A percentile compares a stretch with the other conserved stretches of the same genome.
phyloP scores from a whole-genome alignment of 2,113 vertebrate species.

The Brienomyrus brachyistius region DNA sequence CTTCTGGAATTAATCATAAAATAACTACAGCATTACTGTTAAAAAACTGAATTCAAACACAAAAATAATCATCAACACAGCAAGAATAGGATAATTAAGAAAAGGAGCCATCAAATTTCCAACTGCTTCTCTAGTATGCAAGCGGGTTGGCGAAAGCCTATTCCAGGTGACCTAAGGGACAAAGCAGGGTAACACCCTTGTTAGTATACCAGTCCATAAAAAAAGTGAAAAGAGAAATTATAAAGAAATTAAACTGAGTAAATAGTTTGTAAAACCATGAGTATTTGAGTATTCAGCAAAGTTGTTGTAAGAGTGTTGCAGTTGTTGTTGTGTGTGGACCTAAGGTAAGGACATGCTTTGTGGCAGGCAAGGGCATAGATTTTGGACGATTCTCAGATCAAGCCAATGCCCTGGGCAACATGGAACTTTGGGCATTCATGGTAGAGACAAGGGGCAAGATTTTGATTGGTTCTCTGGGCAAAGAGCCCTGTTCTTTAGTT shows the following conservation, averaged over 20 bases:
- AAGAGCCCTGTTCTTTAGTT: not conserved
- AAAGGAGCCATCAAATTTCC: not conserved
- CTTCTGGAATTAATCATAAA: not conserved
- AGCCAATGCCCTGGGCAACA: not conserved
- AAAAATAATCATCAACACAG: not conserved
- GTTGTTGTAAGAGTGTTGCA: not conserved
- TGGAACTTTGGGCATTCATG: not conserved
- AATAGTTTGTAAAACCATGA: not conserved
- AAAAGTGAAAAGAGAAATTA: not conserved
- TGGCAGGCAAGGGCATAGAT: not conserved
- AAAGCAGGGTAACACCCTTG: not conserved
- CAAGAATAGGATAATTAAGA: not conserved
- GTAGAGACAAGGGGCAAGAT: not conserved
- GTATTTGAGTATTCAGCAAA: not conserved
- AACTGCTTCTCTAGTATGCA: not conserved
- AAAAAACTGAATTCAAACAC: not conserved
- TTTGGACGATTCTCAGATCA: not conserved
- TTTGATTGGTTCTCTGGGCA: not conserved
- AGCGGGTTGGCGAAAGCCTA: not conserved
- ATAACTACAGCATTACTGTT: not conserved
- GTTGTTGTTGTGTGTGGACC: not conserved
- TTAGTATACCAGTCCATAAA: not conserved
- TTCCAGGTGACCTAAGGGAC: not conserved
- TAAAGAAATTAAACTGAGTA: not conserved
- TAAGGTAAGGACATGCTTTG: not conserved